phyloP scores from a whole-genome alignment of 2,797 vertebrate species.

The Brotula barbata region DNA sequence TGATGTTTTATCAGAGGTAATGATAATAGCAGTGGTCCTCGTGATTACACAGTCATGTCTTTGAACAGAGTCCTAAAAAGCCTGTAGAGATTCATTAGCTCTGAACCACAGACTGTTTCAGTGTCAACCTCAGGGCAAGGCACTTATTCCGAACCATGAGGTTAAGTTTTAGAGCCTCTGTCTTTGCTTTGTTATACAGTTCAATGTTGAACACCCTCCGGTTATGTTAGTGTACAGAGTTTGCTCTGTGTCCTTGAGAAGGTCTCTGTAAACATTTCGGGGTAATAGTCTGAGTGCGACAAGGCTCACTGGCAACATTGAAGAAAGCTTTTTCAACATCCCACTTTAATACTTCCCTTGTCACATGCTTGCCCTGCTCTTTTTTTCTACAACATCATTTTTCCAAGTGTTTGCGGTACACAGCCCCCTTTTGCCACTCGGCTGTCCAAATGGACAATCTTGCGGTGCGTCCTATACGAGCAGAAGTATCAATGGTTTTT shows the following conservation, averaged over 20 bases:
- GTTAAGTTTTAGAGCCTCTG: conserved; percentile 19
- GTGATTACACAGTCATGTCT: conserved; percentile 26
- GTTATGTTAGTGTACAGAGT: conserved; percentile 44
- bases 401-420: neutral
- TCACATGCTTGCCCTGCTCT: conserved; percentile 16
- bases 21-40: conserved; percentile 6
- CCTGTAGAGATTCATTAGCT: conserved; percentile 51
- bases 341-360: conserved; percentile 16
- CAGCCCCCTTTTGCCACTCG: conserved; percentile 15
- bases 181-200: conserved; percentile 50
- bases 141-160: conserved; percentile 44
- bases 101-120: conserved; percentile 28
- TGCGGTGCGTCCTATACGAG: conserved; percentile 50
- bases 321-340: conserved; percentile 23
- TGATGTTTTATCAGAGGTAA: conserved; percentile 15
- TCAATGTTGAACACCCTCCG: conserved; percentile 41
- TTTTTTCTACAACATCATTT: conserved; percentile 9
- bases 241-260: conserved; percentile 31
- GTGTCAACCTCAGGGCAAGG: conserved; percentile 38
- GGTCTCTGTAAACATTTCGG: conserved; percentile 44
- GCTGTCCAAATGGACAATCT: conserved; percentile 36
- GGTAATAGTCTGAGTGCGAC: conserved; percentile 58
- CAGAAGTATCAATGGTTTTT: conserved; percentile 40
- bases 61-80: conserved; percentile 32
- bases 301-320: conserved; percentile 28